phyloP scores from a whole-genome alignment of 1,140 invertebrate species.

The Drosophila albomicans region DNA sequence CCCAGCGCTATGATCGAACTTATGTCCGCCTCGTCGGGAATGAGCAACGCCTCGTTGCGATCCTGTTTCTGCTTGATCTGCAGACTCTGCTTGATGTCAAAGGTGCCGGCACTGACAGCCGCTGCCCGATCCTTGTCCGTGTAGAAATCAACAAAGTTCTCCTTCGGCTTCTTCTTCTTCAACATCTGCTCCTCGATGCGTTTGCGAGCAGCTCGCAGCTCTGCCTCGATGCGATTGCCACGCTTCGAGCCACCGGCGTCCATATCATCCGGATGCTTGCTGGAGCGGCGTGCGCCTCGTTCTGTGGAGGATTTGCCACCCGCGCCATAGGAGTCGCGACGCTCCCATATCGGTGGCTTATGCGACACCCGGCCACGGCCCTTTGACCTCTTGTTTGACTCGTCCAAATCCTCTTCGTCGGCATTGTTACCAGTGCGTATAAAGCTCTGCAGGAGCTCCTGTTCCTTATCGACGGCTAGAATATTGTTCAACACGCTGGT shows the following conservation, averaged over 20 bases:
- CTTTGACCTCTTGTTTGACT: constrained; percentile 61
- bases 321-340: constrained; percentile 48
- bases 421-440: constrained; percentile 87
- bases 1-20: constrained; percentile 90
- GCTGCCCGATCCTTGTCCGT: constrained; percentile 96
- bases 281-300: constrained; percentile 44
- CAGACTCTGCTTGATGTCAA: constrained; percentile 93
- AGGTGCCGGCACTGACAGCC: constrained; percentile 90
- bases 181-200: constrained; percentile 78
- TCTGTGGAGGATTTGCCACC: constrained; percentile 36
- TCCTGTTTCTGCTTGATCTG: constrained; percentile 92
- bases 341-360: constrained; percentile 61
- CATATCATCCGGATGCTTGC: constrained; percentile 68
- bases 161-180: constrained; percentile 87
- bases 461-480: constrained; percentile 88
- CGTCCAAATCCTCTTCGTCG: constrained; percentile 72
- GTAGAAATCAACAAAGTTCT: constrained; percentile 90
- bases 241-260: constrained; percentile 69
- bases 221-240: constrained; percentile 79
- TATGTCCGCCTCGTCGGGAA: constrained; percentile 92
- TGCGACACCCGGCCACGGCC: constrained; percentile 51
- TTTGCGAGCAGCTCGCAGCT: constrained; percentile 72
- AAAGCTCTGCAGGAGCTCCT: constrained; percentile 91
- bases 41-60: constrained; percentile 89
- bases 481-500: constrained; percentile 85